Base-by-base conservation (phyloP, 1,140 invertebrate species). In the Colletes gigas region DNA sequence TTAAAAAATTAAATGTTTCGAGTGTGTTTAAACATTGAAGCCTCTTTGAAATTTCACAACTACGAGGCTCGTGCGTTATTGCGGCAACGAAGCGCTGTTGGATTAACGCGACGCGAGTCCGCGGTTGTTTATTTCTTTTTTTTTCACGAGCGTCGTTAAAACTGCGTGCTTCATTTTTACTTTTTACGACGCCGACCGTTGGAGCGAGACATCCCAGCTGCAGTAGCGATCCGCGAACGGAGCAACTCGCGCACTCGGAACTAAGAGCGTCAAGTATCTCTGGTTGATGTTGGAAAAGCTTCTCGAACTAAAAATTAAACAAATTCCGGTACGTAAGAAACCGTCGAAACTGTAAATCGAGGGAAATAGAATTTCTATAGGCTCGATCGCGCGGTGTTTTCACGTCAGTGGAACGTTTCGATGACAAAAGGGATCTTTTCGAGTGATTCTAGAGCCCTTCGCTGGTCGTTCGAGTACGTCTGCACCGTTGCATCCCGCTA, bases 401-500 rank as follows among this genome's bases (percentile, higher is more conserved):
- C n/a, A 30, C 12, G 12, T 30, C 5, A 44, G 65, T 50, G 44
- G n/a, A n/a, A 52, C 4, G 6, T 17, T 17, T 41, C 39, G 14
- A 41, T 63, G 54, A 55, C 30, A 17, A 39, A 3, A 41, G 15
- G 50, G 8, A 12, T 3, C 10, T 50, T 12, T 10, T 12, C 50
- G 50, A 10, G 50, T 3, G 9, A 10, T 50, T 12, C 50, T 3
- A 3, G 50, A 10, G 10, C 8, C 8, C 7, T 74, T 52, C 10
- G 3, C 59, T 15, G 14, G 52, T 60, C 44, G 57, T 66, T 77
- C 17, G 72, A 82, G 78, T 71, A 63, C 62, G 72, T 72, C 47
- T 47, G 62, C 63, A 50, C 57, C 76, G 72, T 73, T 70, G 85
- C 82, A 73, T 81, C 63, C 65, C 55, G 21, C 83, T 80, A 78